Evolutionary conservation across 2,888 invertebrate species (phyloP), one percentile per base, ranked within the genome.

Genomic region (Trachelus troglodyta): DNA sequence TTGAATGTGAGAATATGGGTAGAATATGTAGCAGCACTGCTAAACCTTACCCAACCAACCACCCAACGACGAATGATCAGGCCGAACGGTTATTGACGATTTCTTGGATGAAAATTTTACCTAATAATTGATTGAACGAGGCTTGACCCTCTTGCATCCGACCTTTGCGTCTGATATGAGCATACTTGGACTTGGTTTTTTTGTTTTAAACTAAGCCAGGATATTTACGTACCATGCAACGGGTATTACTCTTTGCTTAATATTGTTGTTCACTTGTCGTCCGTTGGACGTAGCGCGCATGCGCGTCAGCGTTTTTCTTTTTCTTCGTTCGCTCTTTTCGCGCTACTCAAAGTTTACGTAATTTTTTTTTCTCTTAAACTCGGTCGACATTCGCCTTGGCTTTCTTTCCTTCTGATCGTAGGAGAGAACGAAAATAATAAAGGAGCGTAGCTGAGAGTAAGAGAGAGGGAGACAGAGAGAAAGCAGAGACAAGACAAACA

Each of bases 21-120:
- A 40, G 15, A 40, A 40, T 15, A 40, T 15, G 15, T 40, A 15
- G 15, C 15, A 23, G 23, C 56, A 23, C 9, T 56, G 56, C 23
- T 23, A 56, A 56, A 56, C 56, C 56, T 56, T 56, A 56, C 56
- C 85, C 81, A 82, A 84, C 86, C 83, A 86, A 86, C 86, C 85
- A 85, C 86, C 85, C 84, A 84, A 82, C 83, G 85, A 86, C 86
- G 84, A 86, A 86, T 84, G 79, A 78, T 33, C 71, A 31, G 34
- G 71, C 71, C 71, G 34, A 71, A 71, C 31, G 31, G 6, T 56
- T 56, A 56, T 23, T 23, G 56, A 56, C 23, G 23, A 23, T 56
- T 9, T 23, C 23, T 23, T 23, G 23, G 23, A 56, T 56, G 23
- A 2, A 15, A 56, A 56, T 56, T 56, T 23, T 56, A 56, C 56